A percentile compares a stretch with the other conserved stretches of the same genome.
phyloP scores from a whole-genome alignment of 2,888 invertebrate genomes.

The Cantharis rufa region DNA sequence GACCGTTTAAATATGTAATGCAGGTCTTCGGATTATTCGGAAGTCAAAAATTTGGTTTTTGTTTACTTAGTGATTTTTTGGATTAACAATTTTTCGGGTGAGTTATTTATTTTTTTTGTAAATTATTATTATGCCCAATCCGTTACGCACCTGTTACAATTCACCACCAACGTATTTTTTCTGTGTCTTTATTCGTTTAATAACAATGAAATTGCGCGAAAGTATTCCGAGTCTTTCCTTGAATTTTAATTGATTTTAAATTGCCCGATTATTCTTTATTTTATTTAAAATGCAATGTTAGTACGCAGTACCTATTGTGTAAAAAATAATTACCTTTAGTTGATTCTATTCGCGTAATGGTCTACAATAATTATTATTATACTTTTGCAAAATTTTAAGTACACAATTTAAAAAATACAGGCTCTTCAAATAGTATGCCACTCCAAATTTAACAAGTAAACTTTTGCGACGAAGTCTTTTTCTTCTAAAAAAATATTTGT shows the following conservation, averaged over 20 bases:
- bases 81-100: neutral
- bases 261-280: neutral
- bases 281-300: neutral
- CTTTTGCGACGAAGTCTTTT: neutral
- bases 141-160: neutral
- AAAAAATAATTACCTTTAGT: neutral
- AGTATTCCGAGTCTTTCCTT: neutral
- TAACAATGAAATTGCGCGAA: neutral
- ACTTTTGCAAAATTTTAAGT: neutral
- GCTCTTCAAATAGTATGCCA: neutral
- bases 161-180: neutral
- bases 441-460: neutral
- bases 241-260: neutral
- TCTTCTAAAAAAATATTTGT: neutral
- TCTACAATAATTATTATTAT: neutral
- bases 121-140: neutral
- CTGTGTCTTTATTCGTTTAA: neutral
- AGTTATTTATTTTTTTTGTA: neutral
- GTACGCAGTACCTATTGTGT: neutral
- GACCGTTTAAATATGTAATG: conserved; percentile 1
- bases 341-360: neutral
- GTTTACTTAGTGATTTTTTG: neutral
- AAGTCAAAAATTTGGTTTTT: neutral
- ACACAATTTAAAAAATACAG: neutral
- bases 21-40: neutral